phyloP scores from a whole-genome alignment of 2,113 vertebrate genomes.

The Lamprologus speciosus region DNA sequence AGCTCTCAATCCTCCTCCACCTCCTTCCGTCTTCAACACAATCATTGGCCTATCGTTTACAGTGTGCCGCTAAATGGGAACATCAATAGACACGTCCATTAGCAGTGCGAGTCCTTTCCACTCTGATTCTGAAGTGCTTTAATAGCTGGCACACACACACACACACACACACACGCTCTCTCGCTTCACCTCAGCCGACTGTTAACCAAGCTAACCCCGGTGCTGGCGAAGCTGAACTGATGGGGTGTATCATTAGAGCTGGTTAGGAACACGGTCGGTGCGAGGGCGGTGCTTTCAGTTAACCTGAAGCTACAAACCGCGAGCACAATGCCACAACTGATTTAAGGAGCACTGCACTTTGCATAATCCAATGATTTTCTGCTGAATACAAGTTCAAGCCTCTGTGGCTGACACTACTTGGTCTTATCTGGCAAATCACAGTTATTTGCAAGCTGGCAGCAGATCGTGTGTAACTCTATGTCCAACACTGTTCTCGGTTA shows the following conservation, averaged over 20 bases:
- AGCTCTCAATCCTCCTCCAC: slow-evolving; percentile 31
- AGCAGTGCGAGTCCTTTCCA: slow-evolving; percentile 40
- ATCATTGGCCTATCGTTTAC: slow-evolving; percentile 61
- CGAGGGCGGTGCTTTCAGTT: slow-evolving; percentile 2
- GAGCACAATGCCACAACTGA: neutral
- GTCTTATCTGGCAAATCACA: neutral
- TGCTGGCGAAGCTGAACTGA: slow-evolving; percentile 16
- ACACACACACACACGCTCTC: neutral
- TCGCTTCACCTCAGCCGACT: neutral
- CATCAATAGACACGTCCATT: slow-evolving; percentile 65
- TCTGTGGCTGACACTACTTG: neutral
- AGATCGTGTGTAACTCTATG: neutral
- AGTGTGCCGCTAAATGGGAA: slow-evolving; percentile 55
- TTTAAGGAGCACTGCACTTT: neutral
- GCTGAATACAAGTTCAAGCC: neutral
- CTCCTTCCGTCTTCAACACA: slow-evolving; percentile 46
- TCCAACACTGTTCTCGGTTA: neutral
- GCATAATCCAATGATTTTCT: neutral
- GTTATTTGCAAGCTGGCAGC: neutral
- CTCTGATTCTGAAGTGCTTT: slow-evolving; percentile 55
- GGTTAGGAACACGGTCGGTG: slow-evolving; percentile 10
- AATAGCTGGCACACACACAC: slow-evolving; percentile 22
- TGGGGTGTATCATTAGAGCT: slow-evolving; percentile 50
- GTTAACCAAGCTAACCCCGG: slow-evolving; percentile 34
- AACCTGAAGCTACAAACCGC: slow-evolving; percentile 5